Base-by-base conservation (phyloP, 2,113 vertebrate species). In the Himantopus leucocephalus region DNA sequence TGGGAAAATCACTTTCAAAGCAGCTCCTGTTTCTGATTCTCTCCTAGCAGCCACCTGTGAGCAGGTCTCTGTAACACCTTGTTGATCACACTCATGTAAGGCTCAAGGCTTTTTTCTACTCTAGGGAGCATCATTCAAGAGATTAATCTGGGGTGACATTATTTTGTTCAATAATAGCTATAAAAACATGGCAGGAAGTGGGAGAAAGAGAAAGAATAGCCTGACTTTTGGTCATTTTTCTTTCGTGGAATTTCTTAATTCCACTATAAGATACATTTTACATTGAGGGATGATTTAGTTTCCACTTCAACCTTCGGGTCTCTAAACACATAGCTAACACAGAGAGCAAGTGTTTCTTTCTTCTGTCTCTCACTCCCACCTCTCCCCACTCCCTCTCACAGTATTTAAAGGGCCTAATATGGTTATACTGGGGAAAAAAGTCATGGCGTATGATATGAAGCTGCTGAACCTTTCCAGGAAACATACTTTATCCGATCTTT, bases 151-250 rank as follows among this genome's bases (percentile, higher is more conserved):
- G 39, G 47, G 32, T 91, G 84, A 78, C 74, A 72, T 1, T 6
- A 72, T 77, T 82, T 88, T 84, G 68, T 76, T 96, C 88, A 78
- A 82, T 96, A 93, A 84, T 27, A 85, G 29, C 74, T 86, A 48
- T 56, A 73, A 89, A 92, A 89, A 55, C 72, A 70, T 73, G 55
- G 50, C 77, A 93, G 72, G 8, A 58, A 83, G 82, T 86, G 55
- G 75, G 63, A 86, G 71, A 80, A 92, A 87, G n/a, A 84, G 48
- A 82, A 86, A 85, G 43, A 94, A 82, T 23, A 78, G 15, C 35
- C 35, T 85, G 53, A 30, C 12, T 41, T 73, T 43, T 23, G 22
- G 22, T 64, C 4, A 95, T 94, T 93, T 90, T 76, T 91, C 74
- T 88, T 74, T 21, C 3, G 0, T 19, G 17, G 35, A 80, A 94